Evolutionary conservation across 2,888 invertebrate genomes (phyloP).

Genomic region (Hydroisotoma schaefferi): DNA sequence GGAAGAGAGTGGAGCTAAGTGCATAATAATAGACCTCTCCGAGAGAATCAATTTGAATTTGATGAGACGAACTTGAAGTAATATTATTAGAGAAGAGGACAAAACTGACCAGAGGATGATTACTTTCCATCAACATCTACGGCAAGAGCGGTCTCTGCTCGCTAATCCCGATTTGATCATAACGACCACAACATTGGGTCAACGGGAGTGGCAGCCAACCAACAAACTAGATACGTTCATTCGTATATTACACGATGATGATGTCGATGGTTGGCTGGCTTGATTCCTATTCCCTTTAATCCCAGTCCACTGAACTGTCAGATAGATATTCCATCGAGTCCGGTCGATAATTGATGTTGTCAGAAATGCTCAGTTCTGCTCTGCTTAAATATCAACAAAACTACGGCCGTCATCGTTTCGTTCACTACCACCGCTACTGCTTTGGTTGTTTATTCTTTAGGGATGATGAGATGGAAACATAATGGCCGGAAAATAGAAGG

Average conservation of each 20-base stretch:
- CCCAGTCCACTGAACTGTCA: constrained; percentile 5
- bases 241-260: neutral
- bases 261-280: neutral
- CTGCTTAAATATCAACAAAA: neutral
- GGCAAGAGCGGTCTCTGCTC: no score
- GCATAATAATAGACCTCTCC: neutral
- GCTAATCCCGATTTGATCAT: no score
- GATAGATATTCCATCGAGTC: constrained; percentile 12
- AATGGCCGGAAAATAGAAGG: constrained; percentile 41
- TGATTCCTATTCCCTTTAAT: neutral
- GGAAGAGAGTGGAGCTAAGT: no score
- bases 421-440: neutral
- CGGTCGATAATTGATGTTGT: constrained; percentile 39
- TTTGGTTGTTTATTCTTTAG: constrained; percentile 1
- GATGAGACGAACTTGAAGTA: constrained; percentile 2
- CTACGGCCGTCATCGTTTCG: neutral
- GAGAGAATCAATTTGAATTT: constrained; percentile 5
- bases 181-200: no score
- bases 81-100: constrained; percentile 1
- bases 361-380: constrained; percentile 1
- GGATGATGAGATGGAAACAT: constrained; percentile 9
- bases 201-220: no score
- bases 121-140: no score
- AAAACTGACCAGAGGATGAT: neutral
- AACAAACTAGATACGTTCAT: neutral